phyloP scores from a whole-genome alignment of 2,113 vertebrate genomes.

The Rhinichthys klamathensis region DNA sequence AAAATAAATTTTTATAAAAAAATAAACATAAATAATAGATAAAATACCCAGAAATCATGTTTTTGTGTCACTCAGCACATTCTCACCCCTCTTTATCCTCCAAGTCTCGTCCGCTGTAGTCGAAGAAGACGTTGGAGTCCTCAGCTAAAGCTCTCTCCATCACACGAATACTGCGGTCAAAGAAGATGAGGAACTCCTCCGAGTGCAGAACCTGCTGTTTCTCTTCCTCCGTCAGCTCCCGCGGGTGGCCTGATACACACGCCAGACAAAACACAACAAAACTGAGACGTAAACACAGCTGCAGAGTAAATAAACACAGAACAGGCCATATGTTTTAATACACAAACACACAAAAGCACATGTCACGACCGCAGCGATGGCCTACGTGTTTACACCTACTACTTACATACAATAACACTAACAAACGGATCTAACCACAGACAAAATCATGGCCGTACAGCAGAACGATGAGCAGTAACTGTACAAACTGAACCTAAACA shows the following conservation, averaged over 20 bases:
- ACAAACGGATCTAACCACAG: conserved; percentile 42
- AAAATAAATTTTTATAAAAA: neutral
- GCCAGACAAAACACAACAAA: conserved; percentile 42
- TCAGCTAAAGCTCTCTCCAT: conserved; percentile 95
- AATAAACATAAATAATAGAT: no score
- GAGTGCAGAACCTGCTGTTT: conserved; percentile 96
- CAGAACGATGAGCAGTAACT: conserved; percentile 15
- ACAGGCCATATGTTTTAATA: neutral
- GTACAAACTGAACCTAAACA: conserved; percentile 17
- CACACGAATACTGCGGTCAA: conserved; percentile 93
- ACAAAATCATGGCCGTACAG: conserved; percentile 23
- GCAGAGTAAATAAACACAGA: conserved; percentile 43
- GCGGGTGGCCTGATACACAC: conserved; percentile 77
- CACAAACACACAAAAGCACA: conserved; percentile 26
- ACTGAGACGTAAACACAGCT: conserved; percentile 34
- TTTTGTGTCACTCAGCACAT: neutral
- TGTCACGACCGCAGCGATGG: neutral
- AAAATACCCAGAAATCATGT: no score
- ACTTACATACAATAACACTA: conserved; percentile 37
- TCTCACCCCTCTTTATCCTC: conserved; percentile 96
- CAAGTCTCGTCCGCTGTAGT: conserved; percentile 91
- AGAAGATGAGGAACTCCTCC: conserved; percentile 96
- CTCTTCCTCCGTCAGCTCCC: conserved; percentile 96
- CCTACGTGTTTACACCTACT: conserved; percentile 31
- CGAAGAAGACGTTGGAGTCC: conserved; percentile 93